phyloP scores from a whole-genome alignment of 1,140 invertebrate genomes.

The Hesperophylax magnus region DNA sequence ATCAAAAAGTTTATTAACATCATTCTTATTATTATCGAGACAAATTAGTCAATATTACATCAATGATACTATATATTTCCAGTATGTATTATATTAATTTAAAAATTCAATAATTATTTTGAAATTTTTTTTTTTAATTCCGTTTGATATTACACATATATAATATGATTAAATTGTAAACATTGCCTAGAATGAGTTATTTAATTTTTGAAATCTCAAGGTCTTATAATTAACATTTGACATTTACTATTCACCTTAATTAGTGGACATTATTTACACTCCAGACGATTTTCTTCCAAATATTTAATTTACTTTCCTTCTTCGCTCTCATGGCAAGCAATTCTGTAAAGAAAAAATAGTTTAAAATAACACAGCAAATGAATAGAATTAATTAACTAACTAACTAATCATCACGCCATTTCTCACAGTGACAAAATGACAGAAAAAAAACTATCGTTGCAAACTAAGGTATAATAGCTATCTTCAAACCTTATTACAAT shows the following conservation, averaged over 20 bases:
- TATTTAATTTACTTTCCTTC: constrained; percentile 45
- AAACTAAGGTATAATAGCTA: no score
- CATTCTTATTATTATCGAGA: neutral
- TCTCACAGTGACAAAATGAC: no score
- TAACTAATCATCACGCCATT: no score
- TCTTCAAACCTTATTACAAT: no score
- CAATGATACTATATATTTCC: neutral
- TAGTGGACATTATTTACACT: constrained; percentile 56
- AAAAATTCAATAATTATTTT: neutral
- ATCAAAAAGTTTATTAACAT: constrained; percentile 3
- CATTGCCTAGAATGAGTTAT: constrained; percentile 7
- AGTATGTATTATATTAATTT: neutral
- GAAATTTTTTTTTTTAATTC: constrained; percentile 1
- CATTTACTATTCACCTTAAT: constrained; percentile 49
- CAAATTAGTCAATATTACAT: neutral
- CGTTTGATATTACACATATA: constrained; percentile 25
- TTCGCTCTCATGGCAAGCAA: constrained; percentile 52
- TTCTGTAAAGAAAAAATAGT: constrained; percentile 41
- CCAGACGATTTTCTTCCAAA: constrained; percentile 13
- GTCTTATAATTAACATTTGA: constrained; percentile 22
- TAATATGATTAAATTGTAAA: constrained; percentile 13
- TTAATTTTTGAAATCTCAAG: constrained; percentile 16
- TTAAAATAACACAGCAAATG: no score
- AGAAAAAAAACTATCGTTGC: no score
- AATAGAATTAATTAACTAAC: no score